These are phyloP conservation scores for Astyanax mexicanus DNA, from an alignment of 2,797 vertebrate genomes.

Conservation along the genomic window DNA sequence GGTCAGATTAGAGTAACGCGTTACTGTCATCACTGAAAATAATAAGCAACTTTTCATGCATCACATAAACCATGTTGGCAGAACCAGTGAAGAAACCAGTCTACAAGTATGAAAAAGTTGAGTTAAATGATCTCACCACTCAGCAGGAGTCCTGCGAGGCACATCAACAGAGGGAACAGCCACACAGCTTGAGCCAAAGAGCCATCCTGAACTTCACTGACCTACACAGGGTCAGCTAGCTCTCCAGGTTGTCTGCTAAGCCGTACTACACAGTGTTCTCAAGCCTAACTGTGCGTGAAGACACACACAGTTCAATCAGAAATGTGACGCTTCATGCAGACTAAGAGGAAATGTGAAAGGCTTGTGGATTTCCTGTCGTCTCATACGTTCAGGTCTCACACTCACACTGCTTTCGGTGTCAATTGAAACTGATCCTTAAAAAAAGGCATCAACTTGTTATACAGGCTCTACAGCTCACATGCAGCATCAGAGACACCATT, in stretches of 20 bases:
- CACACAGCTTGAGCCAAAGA: conserved; percentile 34
- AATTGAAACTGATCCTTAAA: background rate
- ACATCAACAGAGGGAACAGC: conserved; percentile 57
- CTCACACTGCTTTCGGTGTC: background rate
- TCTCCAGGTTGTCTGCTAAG: background rate
- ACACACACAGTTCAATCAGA: background rate
- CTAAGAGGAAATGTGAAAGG: conserved; percentile 31
- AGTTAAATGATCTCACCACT: conserved; percentile 29
- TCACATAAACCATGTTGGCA: background rate
- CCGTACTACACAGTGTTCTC: background rate
- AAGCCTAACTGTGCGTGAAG: background rate
- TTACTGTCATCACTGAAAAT: no score
- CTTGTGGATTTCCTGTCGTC: conserved; percentile 50
- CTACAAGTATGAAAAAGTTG: background rate
- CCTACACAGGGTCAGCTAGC: background rate
- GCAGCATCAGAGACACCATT: background rate
- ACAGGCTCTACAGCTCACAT: background rate
- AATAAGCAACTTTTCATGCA: background rate
- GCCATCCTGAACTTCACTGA: conserved; percentile 60
- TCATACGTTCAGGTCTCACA: background rate
- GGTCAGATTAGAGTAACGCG: no score
- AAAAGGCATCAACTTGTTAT: background rate
- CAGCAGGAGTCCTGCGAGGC: conserved; percentile 52
- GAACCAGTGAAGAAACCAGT: background rate
- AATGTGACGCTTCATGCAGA: background rate